A percentile compares a stretch with the other conserved stretches of the same genome.
Evolutionary conservation across 1,140 invertebrate genomes (phyloP).

Genomic region (Acromyrmex heyeri): DNA sequence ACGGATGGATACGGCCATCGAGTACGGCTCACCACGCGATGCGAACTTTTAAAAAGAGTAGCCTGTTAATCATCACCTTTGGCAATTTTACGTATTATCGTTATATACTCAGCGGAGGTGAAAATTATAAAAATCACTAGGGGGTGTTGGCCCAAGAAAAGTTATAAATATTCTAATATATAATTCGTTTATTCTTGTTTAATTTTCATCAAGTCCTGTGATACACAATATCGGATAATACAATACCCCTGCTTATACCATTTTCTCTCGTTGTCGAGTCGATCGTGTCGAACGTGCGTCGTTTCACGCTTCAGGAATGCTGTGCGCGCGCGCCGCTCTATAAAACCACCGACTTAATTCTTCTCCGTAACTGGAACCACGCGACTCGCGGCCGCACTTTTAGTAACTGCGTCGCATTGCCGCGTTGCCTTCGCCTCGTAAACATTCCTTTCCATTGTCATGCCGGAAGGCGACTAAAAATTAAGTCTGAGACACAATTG

Average conservation of each 20-base stretch:
- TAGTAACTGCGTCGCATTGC: not conserved
- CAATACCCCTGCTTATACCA: not conserved
- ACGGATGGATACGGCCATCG: no score
- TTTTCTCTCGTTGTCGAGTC: slow-evolving; percentile 13
- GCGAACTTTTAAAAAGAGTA: not conserved
- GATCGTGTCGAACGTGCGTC: slow-evolving; percentile 32
- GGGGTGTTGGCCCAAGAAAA: no score
- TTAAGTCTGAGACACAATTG: no score
- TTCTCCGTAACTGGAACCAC: slow-evolving; percentile 48
- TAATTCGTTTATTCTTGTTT: no score
- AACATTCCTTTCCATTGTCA: not conserved
- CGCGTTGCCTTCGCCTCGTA: slow-evolving; percentile 6
- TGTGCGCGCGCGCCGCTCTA: slow-evolving; percentile 35
- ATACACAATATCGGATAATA: no score
- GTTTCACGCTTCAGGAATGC: slow-evolving; percentile 63
- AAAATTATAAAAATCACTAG: no score
- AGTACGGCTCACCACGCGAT: no score
- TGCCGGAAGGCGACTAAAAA: not conserved
- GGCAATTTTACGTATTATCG: not conserved
- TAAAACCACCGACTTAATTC: slow-evolving; percentile 68
- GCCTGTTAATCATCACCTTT: not conserved
- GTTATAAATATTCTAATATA: no score
- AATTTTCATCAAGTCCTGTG: no score
- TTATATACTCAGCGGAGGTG: not conserved
- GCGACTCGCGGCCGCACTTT: slow-evolving; percentile 3